Evolutionary conservation across 1,140 invertebrate species (phyloP).

Genomic region (Drosophila kikkawai): DNA sequence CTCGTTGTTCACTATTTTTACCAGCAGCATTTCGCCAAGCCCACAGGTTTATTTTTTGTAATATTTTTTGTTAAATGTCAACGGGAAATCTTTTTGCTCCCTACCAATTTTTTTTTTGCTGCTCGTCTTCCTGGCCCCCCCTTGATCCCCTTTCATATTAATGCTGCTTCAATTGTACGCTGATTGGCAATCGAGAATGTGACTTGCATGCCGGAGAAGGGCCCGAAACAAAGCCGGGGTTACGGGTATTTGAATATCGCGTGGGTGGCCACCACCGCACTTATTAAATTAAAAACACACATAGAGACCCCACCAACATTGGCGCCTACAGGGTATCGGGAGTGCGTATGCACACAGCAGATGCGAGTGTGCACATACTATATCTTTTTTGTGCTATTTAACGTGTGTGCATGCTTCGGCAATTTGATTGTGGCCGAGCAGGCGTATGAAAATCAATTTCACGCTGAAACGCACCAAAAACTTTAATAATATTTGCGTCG

Average conservation of each 20-base stretch:
- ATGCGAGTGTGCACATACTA: slow-evolving; percentile 34
- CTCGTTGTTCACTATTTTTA: slow-evolving; percentile 59
- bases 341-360: slow-evolving; percentile 15
- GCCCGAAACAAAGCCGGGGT: slow-evolving; percentile 41
- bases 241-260: slow-evolving; percentile 65
- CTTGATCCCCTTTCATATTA: slow-evolving; percentile 53
- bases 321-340: slow-evolving; percentile 22
- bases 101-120: slow-evolving; percentile 28
- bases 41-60: slow-evolving; percentile 16
- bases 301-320: background rate
- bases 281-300: slow-evolving; percentile 80
- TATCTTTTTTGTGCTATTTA: slow-evolving; percentile 69
- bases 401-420: slow-evolving; percentile 80
- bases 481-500: slow-evolving; percentile 82
- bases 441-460: slow-evolving; percentile 83
- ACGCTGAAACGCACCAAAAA: slow-evolving; percentile 83
- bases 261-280: slow-evolving; percentile 66
- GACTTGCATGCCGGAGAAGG: slow-evolving; percentile 68
- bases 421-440: slow-evolving; percentile 82
- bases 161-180: slow-evolving; percentile 80
- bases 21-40: slow-evolving; percentile 3
- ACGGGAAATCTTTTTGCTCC: slow-evolving; percentile 39
- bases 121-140: slow-evolving; percentile 4
- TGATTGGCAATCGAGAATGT: slow-evolving; percentile 83
- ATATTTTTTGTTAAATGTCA: slow-evolving; percentile 67